Base-by-base conservation (phyloP, 1,140 invertebrate species). In the Dendroctonus ponderosae region DNA sequence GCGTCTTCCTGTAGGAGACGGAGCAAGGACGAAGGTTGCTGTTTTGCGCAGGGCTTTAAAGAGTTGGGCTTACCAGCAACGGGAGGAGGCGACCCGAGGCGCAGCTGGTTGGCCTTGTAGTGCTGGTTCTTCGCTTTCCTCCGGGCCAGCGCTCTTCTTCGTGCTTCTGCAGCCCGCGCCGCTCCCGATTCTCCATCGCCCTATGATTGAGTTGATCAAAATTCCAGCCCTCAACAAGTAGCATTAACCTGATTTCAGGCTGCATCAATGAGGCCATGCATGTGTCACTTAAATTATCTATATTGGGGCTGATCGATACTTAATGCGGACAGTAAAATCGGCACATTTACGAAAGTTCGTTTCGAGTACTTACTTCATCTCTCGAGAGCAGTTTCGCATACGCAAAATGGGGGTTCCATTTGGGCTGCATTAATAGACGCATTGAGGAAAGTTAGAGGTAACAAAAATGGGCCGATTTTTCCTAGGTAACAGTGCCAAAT, bases 51-150 rank as follows among this genome's bases (percentile, higher is more conserved):
- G 9, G 44, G 1, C 3, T 3, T 57, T 57, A 57, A 57, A 44
- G 42, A 41, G 14, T 7, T 44, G 1, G 5, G 5, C 26, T 54
- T 67, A 11, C 92, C 91, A 48, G 86, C 82, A 8, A 93, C 86
- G 6, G 88, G 86, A 41, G 90, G 89, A 44, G 90, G 89, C 39
- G 86, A 81, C 43, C 83, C 78, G 50, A 80, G 69, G 61, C 77
- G 77, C 15, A 79, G 65, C 59, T 74, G 70, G 6, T 75, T 70
- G 5, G 71, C 68, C 57, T 70, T 63, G 12, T 74, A 63, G 50
- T 73, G 72, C 67, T 77, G 72, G 46, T 70, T 77, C 70, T 87
- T 83, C 3, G 83, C 82, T 73, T 84, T 83, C 72, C 85, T 82
- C 60, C 85, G 76, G 2, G 84, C 84, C 67, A 86, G 78, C 51